Base-by-base conservation (phyloP, 2,113 vertebrate species). In the Varanus salvator region DNA sequence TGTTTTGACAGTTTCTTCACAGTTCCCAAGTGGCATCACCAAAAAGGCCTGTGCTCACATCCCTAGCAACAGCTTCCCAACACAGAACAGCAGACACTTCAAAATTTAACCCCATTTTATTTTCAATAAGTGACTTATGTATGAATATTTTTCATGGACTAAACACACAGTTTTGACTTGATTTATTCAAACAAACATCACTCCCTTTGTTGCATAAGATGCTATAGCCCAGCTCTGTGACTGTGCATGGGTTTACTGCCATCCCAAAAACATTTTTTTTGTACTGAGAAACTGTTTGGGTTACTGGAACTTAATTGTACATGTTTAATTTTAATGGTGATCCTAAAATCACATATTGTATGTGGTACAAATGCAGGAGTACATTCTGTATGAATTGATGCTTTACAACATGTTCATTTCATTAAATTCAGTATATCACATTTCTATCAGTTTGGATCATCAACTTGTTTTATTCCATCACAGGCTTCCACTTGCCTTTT, bases 401-500 rank as follows among this genome's bases (percentile, higher is more conserved):
- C 5, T 52, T 54, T 19, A 54, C 14, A 15, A 6, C 31, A 54
- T 31, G 50, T 52, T 54, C 50, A 54, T 80, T 54, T 80, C 29
- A 11, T 6, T 64, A 66, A 25, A 84, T 25, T 15, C 34, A 84
- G 48, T 68, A 84, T 48, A 84, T 68, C 38, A 69, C 7, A 76
- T 57, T 5, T 52, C 25, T 85, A 87, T 68, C 38, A 44, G 71
- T 2, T 74, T 89, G n/a, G 57, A 87, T 80, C 17, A 5, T 94
- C 76, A n/a, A 75, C 69, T 31, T 21, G 9, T 38, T 76, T 38
- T 68, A 84, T 84, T 64, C 29, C 25, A 25, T 2, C 12, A 83
- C 31, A 25, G 91, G 92, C 85, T 89, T 89, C 92, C 94, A 75
- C 93, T 94, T 96, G 97, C 97, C 95, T 96, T 95, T 95, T 93